Evolutionary conservation across 2,113 vertebrate species (phyloP), one percentile per base, ranked within the genome.

Genomic region (Oryzias curvinotus): DNA sequence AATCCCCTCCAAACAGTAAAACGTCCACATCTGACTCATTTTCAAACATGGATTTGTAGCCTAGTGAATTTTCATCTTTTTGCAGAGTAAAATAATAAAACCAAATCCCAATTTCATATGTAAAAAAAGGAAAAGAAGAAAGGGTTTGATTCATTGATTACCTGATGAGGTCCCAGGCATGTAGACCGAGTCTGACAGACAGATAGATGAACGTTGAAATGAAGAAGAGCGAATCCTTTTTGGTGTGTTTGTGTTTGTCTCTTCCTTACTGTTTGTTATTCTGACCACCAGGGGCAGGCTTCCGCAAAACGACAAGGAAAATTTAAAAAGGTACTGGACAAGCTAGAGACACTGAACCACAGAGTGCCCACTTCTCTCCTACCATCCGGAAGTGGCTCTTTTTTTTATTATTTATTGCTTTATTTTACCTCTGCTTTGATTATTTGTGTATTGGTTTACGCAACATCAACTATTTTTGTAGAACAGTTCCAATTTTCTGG

Each of bases 271-370:
- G 91, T 97, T 92, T 99, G 96, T 97, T 96, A 85, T 99, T 99
- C 95, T 98, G 94, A 98, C 96, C 97, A 96, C 96, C 96, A 99
- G 97, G 97, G 95, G 91, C 96, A 98, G 96, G 95, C 97, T 92
- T 94, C 96, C 94, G 95, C 97, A 96, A 98, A 99, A 88, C 96
- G 96, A 91, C 96, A 99, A 97, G 93, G 96, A 94, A 99, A 99
- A 91, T 97, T 94, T 96, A 98, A 98, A 98, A 98, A 99, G 97
- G 97, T 98, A 99, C 97, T 98, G 95, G 91, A 91, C 80, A 88
- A 93, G 91, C 89, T 92, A 94, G 94, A 86, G 81, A 75, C 84
- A 84, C 83, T 83, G 68, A 87, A 65, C 81, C 78, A 85, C 77
- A 80, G 81, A 81, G 65, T 77, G 49, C 58, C 68, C 60, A 68